Evolutionary conservation across 2,113 vertebrate genomes (phyloP).

Genomic region (Erythrolamprus reginae): DNA sequence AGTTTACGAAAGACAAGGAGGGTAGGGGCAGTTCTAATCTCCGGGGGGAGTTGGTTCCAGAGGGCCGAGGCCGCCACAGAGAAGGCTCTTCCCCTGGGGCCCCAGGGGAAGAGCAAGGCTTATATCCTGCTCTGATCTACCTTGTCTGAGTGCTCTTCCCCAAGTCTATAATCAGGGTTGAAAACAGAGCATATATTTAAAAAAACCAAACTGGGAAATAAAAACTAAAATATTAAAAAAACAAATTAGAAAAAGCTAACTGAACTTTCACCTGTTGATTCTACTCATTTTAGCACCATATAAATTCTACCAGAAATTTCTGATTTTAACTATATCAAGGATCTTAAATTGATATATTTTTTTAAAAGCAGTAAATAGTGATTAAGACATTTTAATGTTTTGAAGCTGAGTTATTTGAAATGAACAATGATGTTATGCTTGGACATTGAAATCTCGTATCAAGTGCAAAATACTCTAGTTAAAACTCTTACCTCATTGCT

Average conservation of each 20-base stretch:
- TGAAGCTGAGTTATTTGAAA: background rate
- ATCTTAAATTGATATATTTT: background rate
- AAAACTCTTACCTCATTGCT: constrained; percentile 82
- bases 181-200: background rate
- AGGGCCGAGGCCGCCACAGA: no score
- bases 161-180: background rate
- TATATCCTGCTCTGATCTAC: background rate
- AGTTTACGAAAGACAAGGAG: no score
- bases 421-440: background rate
- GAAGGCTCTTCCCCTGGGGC: no score
- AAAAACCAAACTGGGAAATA: background rate
- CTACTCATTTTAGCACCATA: background rate
- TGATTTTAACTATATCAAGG: background rate
- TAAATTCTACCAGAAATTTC: background rate
- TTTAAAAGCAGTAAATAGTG: background rate
- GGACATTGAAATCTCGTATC: background rate
- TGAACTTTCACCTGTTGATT: background rate
- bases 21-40: no score
- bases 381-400: background rate
- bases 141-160: background rate
- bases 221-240: background rate
- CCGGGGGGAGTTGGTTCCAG: no score
- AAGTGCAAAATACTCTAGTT: background rate
- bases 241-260: background rate
- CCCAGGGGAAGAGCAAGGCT: no score